Percentiles rank a stretch among this genome's conserved stretches.
Evolutionary conservation across 2,888 invertebrate species (phyloP).

Genomic region (Carcina quercana): DNA sequence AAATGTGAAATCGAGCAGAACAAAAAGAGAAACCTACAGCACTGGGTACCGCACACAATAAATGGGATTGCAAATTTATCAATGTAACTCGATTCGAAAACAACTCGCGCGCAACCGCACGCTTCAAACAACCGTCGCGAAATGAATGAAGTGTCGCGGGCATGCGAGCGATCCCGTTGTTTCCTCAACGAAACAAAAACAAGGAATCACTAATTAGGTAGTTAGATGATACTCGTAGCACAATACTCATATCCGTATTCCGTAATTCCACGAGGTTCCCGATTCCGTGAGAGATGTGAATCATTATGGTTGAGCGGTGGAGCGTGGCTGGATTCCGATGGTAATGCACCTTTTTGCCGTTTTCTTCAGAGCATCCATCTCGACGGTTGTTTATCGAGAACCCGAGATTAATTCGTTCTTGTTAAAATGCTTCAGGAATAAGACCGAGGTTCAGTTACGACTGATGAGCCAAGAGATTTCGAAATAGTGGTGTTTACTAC

Average conservation of each 20-base stretch:
- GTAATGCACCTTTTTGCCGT: background rate
- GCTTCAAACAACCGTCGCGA: conserved; percentile 24
- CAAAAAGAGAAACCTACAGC: too few relatives aligned
- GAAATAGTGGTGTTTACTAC: too few relatives aligned
- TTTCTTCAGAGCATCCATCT: background rate
- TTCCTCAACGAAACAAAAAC: conserved; percentile 19
- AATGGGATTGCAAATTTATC: too few relatives aligned
- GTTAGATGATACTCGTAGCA: too few relatives aligned
- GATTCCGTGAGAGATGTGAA: conserved; percentile 12
- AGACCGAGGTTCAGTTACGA: too few relatives aligned
- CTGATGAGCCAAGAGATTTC: too few relatives aligned
- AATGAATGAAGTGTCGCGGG: conserved; percentile 24
- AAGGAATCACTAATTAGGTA: conserved; percentile 7
- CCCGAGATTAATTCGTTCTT: too few relatives aligned
- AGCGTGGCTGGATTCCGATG: conserved; percentile 11
- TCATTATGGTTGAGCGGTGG: conserved; percentile 2
- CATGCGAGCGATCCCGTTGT: conserved; percentile 14
- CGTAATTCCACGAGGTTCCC: conserved; percentile 5
- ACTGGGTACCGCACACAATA: too few relatives aligned
- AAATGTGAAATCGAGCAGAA: too few relatives aligned
- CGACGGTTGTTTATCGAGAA: too few relatives aligned
- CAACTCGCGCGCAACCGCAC: conserved; percentile 29
- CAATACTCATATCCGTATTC: conserved; percentile 10
- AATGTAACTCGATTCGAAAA: conserved; percentile 13
- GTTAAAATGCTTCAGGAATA: too few relatives aligned